A percentile compares a stretch with the other conserved stretches of the same genome.
These are phyloP conservation scores for Anolis carolinensis DNA, from an alignment of 2,113 vertebrate species.

Conservation along the genomic window DNA sequence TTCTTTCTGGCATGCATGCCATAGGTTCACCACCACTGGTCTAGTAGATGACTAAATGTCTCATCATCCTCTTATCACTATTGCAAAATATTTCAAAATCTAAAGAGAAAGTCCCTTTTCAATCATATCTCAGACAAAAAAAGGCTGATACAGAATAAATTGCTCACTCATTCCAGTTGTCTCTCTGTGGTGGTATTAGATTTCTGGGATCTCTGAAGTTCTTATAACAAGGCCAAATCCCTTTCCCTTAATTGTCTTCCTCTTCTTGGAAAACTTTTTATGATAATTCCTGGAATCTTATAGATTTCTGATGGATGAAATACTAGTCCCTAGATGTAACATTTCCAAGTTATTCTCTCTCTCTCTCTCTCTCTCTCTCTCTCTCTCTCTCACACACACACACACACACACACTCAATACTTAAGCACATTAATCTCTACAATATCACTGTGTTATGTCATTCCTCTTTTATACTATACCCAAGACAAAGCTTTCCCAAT, in stretches of 20 bases:
- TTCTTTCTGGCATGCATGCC: too few species aligned
- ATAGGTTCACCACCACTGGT: too few species aligned
- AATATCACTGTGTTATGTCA: neutral
- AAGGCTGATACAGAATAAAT: neutral
- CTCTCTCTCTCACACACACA: too few species aligned
- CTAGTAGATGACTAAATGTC: neutral
- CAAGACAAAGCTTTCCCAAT: too few species aligned
- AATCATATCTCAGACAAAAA: neutral
- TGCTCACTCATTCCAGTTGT: neutral
- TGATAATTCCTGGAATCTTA: too few species aligned
- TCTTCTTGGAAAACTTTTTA: too few species aligned
- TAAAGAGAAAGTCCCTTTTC: neutral
- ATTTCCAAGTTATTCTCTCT: too few species aligned
- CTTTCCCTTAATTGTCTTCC: too few species aligned
- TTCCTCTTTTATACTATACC: neutral
- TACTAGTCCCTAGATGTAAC: too few species aligned
- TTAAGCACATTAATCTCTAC: neutral
- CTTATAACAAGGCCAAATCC: neutral
- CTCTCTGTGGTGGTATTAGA: neutral
- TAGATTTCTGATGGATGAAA: too few species aligned
- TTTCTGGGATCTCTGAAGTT: neutral
- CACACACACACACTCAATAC: neutral
- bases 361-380: neutral
- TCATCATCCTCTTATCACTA: slow-evolving; percentile 47
- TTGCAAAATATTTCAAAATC: slow-evolving; percentile 50